phyloP scores from a whole-genome alignment of 2,888 invertebrate genomes.

The Luperina testacea region DNA sequence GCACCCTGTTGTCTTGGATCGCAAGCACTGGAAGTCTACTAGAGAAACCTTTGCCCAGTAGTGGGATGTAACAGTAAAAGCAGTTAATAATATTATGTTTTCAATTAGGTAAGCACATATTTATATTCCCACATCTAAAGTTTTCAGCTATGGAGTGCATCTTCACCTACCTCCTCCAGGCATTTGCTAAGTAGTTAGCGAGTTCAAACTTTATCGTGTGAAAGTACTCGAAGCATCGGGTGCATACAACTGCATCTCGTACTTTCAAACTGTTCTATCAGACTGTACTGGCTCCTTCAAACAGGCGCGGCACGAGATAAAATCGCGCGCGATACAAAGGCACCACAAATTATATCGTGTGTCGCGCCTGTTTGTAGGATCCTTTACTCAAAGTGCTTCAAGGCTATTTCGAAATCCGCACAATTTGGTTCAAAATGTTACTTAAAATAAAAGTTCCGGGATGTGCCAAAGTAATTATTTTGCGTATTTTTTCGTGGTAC shows the following conservation, averaged over 20 bases:
- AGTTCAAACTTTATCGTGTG: conserved; percentile 21
- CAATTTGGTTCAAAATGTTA: conserved; percentile 2
- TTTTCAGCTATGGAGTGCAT: not conserved
- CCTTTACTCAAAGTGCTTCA: not conserved
- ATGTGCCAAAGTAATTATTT: not conserved
- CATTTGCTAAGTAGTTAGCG: conserved; percentile 12
- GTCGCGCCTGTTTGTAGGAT: too few relatives aligned
- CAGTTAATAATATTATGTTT: not conserved
- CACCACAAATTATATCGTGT: too few relatives aligned
- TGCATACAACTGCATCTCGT: conserved; percentile 5
- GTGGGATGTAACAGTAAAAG: not conserved
- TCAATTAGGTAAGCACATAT: not conserved
- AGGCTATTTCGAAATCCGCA: conserved; percentile 2
- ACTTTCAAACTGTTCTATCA: conserved; percentile 12
- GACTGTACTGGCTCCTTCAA: not conserved
- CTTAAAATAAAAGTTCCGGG: not conserved
- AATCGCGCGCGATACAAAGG: too few relatives aligned
- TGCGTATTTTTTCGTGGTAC: not conserved
- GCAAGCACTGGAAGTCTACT: not conserved
- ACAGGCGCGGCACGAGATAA: too few relatives aligned
- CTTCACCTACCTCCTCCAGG: not conserved
- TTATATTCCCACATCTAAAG: conserved; percentile 1
- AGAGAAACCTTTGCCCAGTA: not conserved
- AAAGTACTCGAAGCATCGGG: conserved; percentile 2
- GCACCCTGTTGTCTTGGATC: not conserved